phyloP scores from a whole-genome alignment of 2,113 vertebrate species.

The Hemiprocne comata region DNA sequence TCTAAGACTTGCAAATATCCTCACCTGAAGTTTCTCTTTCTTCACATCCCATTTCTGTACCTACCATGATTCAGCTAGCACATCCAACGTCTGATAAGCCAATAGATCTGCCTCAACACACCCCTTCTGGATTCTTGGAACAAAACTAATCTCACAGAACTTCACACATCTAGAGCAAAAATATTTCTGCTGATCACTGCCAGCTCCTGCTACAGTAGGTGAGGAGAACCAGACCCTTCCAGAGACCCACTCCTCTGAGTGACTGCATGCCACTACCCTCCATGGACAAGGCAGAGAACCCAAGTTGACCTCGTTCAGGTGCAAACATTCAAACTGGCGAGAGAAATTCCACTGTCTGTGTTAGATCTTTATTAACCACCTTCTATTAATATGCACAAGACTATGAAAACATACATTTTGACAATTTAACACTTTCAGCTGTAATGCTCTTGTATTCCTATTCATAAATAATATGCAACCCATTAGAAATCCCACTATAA shows the following conservation, averaged over 20 bases:
- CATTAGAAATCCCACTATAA: background rate
- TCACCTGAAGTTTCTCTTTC: background rate
- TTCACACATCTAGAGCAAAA: background rate
- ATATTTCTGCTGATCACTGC: background rate
- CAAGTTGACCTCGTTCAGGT: background rate
- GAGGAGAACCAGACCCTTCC: background rate
- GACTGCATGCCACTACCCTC: background rate
- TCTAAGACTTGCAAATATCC: background rate
- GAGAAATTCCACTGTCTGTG: background rate
- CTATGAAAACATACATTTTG: background rate
- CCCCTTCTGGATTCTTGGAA: background rate
- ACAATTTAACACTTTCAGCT: background rate
- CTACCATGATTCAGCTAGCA: background rate
- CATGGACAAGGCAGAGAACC: background rate
- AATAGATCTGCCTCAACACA: background rate
- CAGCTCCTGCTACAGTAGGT: background rate
- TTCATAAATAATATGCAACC: background rate
- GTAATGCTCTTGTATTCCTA: background rate
- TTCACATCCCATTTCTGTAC: background rate
- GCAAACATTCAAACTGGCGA: fast-evolving
- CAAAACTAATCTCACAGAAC: background rate
- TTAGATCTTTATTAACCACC: background rate
- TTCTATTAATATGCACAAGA: background rate
- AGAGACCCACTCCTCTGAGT: background rate
- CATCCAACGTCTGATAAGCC: background rate